Base-by-base conservation (phyloP, 2,113 vertebrate genomes). In the Sitta europaea region DNA sequence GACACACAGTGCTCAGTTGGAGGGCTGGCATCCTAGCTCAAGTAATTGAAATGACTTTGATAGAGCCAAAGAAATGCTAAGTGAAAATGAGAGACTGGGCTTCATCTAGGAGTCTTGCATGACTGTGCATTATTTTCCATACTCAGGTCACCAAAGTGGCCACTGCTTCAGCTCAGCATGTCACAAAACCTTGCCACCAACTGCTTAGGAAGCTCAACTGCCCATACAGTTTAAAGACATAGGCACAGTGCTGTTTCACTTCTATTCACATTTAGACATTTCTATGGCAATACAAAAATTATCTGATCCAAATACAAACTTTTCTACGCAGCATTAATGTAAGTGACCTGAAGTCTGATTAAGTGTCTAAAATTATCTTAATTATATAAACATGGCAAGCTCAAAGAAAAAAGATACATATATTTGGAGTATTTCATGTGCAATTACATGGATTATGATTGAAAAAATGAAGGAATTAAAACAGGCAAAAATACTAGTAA, bases 41-140 rank as follows among this genome's bases (percentile, higher is more conserved):
- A 58, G 48, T 72, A 79, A 47, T 0, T 27, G 27, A 72, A 80
- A 35, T 0, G 4, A 25, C 54, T n/a, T 65, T n/a, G 42, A 77
- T 7, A 58, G 31, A 66, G 21, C 12, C 42, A 29, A 38, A 84
- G 81, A 77, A 91, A 23, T 0, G 3, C 4, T 0, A 0, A 48
- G 18, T 47, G 50, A 86, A 90, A 79, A 93, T 10, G 2, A 90
- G 31, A 73, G 36, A 59, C 1, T 0, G 2, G 83, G 77, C 27
- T 54, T 61, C 43, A 66, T 1, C 2, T 13, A n/a, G n/a, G 5
- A 36, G 9, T 9, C 16, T 5, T 35, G 31, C 40, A 86, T 70
- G 61, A 59, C n/a, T 90, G 50, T 3, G 3, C 9, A 8, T 51
- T 65, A 58, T 42, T 81, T 55, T 15, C 43, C 16, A 65, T 2